Evolutionary conservation across 2,113 vertebrate species (phyloP), one percentile per base, ranked within the genome.

Genomic region (Pimephales promelas): DNA sequence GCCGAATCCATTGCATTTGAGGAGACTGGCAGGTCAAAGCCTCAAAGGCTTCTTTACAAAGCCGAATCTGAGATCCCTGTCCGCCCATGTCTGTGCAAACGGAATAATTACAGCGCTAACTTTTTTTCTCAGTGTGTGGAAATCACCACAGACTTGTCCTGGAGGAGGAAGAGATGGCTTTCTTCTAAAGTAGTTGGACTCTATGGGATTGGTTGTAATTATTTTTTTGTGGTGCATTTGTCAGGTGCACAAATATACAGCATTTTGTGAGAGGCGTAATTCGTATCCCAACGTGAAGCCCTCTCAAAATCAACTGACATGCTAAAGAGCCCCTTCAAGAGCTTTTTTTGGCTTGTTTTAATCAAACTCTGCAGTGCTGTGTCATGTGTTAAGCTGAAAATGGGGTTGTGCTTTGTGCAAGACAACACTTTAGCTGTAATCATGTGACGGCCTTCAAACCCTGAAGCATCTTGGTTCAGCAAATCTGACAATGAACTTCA

Each of bases 11-110:
- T 81, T 66, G 54, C 78, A 18, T 79, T 14, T 22, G 57, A 43
- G 45, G 45, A 73, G 45, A 72, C 68, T 52, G 40, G 14, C 52
- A 76, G 78, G 82, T 77, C 68, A 68, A 24, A 83, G 61, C 59
- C 79, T 81, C 73, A 83, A 78, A 79, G 77, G 68, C 22, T 88
- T 87, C 83, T 87, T 66, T 83, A 90, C 84, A 86, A 84, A 85
- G 87, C 83, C 70, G 77, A 85, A 76, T 90, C 84, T 90, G 87
- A 88, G 85, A 88, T 66, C 49, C 73, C 82, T 88, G 74, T 90
- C 89, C 85, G 84, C 89, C 89, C 80, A 36, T 88, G 79, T 89
- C 75, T 84, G 85, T 83, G 88, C 73, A 88, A 91, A 90, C 84
- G 5, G 80, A 90, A 87, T 89, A 90, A 90, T 90, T 88, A 80